Conservation (phyloP, 2,888 invertebrate genomes). For the Molanna angustata region DNA sequence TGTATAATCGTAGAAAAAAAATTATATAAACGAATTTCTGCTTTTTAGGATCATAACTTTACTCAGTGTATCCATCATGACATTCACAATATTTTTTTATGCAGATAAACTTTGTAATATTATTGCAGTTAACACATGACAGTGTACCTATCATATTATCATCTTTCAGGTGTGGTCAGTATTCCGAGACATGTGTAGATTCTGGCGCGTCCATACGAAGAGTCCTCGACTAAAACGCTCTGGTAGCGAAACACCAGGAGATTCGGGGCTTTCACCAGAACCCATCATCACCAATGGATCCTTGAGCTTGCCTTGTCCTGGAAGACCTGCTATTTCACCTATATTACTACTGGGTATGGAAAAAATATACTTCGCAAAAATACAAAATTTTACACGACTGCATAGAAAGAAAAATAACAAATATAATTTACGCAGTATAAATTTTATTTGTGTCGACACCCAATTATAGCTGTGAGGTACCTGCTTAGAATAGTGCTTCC, state of each 20-base stretch:
- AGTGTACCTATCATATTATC: background rate
- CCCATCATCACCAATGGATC: slow-evolving; percentile 35
- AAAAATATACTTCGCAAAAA: too few relatives aligned
- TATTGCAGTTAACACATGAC: too few relatives aligned
- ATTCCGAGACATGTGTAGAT: slow-evolving; percentile 72
- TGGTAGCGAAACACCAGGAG: slow-evolving; percentile 54
- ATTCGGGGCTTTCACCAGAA: slow-evolving; percentile 44
- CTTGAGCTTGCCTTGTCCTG: slow-evolving; percentile 34
- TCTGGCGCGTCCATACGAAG: slow-evolving; percentile 71
- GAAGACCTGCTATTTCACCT: slow-evolving; percentile 37
- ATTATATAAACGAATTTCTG: too few relatives aligned
- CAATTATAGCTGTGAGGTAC: too few relatives aligned
- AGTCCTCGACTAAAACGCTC: slow-evolving; percentile 62
- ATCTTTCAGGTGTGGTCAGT: slow-evolving; percentile 65
- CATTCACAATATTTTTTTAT: too few relatives aligned
- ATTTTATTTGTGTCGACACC: too few relatives aligned
- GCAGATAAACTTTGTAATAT: too few relatives aligned
- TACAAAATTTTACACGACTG: background rate
- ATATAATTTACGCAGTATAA: too few relatives aligned
- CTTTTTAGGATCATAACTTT: too few relatives aligned
- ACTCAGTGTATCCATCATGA: too few relatives aligned
- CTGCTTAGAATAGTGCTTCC: too few relatives aligned
- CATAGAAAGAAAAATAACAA: background rate
- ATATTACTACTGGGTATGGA: slow-evolving; percentile 40
- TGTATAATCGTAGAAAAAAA: too few relatives aligned